phyloP scores from a whole-genome alignment of 2,797 vertebrate species.

The Coluber constrictor region DNA sequence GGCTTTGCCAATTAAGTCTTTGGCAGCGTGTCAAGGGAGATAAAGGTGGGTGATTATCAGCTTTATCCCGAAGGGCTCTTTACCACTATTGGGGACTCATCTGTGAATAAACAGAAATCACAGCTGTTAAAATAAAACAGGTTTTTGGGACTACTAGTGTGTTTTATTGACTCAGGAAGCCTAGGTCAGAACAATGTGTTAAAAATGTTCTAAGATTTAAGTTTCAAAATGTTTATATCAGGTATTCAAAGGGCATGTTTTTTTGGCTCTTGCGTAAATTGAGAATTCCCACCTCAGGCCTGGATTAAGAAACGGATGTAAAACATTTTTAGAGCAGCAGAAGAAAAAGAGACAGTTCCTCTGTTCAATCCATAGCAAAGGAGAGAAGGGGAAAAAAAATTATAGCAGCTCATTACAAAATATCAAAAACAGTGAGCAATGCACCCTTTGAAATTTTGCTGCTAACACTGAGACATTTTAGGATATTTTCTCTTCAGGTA shows the following conservation, averaged over 20 bases:
- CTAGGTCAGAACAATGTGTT: background rate
- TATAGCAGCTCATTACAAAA: background rate
- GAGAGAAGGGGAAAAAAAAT: background rate
- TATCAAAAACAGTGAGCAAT: background rate
- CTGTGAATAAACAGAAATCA: too few species aligned
- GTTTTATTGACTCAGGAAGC: too few species aligned
- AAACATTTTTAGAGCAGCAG: background rate
- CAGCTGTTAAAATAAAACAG: too few species aligned
- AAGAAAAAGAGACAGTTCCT: background rate
- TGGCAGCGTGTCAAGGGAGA: too few species aligned
- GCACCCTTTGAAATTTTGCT: background rate
- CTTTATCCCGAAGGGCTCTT: too few species aligned
- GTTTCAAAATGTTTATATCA: background rate
- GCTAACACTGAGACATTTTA: background rate
- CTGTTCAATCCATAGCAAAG: background rate
- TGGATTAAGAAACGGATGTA: background rate
- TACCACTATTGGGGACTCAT: too few species aligned
- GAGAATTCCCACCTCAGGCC: background rate
- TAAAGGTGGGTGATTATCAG: too few species aligned
- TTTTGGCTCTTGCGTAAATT: background rate
- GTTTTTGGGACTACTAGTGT: too few species aligned
- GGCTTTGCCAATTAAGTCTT: too few species aligned
- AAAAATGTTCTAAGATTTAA: conserved; percentile 1
- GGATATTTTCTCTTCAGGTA: background rate
- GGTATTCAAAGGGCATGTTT: background rate